Percentiles rank a stretch among this genome's conserved stretches.
Conservation (phyloP, 2,888 invertebrate genomes). For the Liopterus haemorrhoidalis region DNA sequence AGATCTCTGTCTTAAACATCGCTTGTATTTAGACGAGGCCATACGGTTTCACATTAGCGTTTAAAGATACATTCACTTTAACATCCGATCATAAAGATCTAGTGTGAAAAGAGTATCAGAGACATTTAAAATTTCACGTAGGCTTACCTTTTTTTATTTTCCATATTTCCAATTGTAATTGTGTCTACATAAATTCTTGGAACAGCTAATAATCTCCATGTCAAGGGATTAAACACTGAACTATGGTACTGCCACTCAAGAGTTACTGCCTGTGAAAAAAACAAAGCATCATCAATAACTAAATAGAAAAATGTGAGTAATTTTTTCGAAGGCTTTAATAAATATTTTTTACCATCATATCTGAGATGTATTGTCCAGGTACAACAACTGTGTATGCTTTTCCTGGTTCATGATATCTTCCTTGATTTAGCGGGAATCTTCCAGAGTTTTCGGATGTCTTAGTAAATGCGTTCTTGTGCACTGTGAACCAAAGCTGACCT, state of each 20-base stretch:
- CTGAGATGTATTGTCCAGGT: constrained; percentile 60
- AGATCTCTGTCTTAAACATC: no score
- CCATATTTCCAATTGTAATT: constrained; percentile 65
- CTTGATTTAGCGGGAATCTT: constrained; percentile 38
- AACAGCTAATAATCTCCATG: constrained; percentile 71
- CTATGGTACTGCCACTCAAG: constrained; percentile 76
- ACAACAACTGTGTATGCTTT: constrained; percentile 61
- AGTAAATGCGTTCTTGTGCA: constrained; percentile 55
- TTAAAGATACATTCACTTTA: no score
- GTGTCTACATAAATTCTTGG: constrained; percentile 70
- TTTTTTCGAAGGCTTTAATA: no score
- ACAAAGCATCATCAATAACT: neutral
- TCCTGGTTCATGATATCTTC: constrained; percentile 64
- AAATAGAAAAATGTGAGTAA: neutral
- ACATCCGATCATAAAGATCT: no score
- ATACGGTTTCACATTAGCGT: no score
- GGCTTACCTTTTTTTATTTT: constrained; percentile 60
- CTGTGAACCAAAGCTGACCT: constrained; percentile 62
- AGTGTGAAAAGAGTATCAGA: no score
- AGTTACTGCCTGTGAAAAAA: constrained; percentile 49
- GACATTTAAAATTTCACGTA: constrained; percentile 2
- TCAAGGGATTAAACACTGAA: constrained; percentile 73
- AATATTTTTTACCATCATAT: constrained; percentile 46
- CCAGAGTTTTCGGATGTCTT: constrained; percentile 36
- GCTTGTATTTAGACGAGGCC: no score